Evolutionary conservation across 2,888 invertebrate genomes (phyloP), one percentile per base, ranked within the genome.

Genomic region (Spodoptera littoralis): DNA sequence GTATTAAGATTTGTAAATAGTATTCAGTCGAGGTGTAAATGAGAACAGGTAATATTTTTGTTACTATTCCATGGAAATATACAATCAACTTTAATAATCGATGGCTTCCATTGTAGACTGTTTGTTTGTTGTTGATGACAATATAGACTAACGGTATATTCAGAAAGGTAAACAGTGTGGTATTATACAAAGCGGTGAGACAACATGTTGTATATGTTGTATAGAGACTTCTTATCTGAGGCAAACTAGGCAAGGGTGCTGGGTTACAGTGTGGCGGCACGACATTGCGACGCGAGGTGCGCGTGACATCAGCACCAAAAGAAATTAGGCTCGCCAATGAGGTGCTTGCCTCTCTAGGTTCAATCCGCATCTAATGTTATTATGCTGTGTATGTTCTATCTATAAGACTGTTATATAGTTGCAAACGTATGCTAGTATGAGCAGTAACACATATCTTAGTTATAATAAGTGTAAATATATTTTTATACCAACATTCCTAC

Each of bases 401-500:
- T 27, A 51, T 44, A 24, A 73, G 47, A 75, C 65, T 62, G 61
- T 69, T 73, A 41, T 46, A 49, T 60, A 52, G 51, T 67, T 57
- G 52, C 48, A 41, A 51, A 30, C 12, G 42, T 30, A 55, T 60
- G 47, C 52, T 43, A 47, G 45, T 48, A 36, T 54, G 47, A 70
- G 55, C 65, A 62, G 60, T 65, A 59, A 76, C 49, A 47, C 68
- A 70, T 73, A 73, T 70, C 65, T 30, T 63, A 49, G 11, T 41
- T 30, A 27, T 27, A 27, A 5, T 27, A 68, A 44, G 58, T 65
- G 70, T 79, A 68, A 67, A 73, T 76, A 65, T 78, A 65, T 76
- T 70, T 61, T 79, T 73, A 36, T 70, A 73, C 57, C 43, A 62
- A 78, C 76, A 79, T 76, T 80, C 79, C 76, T 68, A 36, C 53